Conservation (phyloP, 2,888 invertebrate genomes). For the Drosophila pegasa region DNA sequence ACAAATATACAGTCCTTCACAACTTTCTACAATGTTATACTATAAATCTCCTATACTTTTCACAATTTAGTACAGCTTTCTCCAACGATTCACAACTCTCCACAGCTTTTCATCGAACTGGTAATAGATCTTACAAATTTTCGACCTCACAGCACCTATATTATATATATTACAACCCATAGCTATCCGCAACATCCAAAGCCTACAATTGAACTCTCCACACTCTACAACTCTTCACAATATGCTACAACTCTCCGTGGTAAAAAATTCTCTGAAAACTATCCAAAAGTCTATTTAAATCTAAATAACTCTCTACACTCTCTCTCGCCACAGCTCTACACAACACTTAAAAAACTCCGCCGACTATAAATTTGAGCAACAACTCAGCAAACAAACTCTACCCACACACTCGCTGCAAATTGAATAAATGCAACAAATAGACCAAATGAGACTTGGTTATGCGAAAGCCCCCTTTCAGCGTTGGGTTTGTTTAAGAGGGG, state of each 20-base stretch:
- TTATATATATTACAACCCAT: too few relatives aligned
- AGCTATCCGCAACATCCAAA: background rate
- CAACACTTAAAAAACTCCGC: conserved; percentile 4
- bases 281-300: background rate
- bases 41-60: background rate
- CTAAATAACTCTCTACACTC: background rate
- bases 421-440: conserved; percentile 16
- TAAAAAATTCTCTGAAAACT: background rate
- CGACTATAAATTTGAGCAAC: background rate
- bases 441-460: conserved; percentile 13
- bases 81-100: background rate
- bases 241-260: background rate
- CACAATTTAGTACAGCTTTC: too few relatives aligned
- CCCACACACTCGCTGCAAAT: conserved; percentile 1
- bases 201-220: background rate
- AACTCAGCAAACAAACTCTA: conserved; percentile 6
- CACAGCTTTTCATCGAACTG: conserved; percentile 7
- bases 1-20: background rate
- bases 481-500: background rate
- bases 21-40: background rate
- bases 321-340: background rate
- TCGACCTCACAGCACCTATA: too few relatives aligned
- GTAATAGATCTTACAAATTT: too few relatives aligned
- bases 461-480: conserved; percentile 2
- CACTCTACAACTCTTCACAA: background rate